A percentile compares a stretch with the other conserved stretches of the same genome.
These are phyloP conservation scores for Planococcus citri DNA, from an alignment of 1,140 invertebrate species.

Conservation along the genomic window DNA sequence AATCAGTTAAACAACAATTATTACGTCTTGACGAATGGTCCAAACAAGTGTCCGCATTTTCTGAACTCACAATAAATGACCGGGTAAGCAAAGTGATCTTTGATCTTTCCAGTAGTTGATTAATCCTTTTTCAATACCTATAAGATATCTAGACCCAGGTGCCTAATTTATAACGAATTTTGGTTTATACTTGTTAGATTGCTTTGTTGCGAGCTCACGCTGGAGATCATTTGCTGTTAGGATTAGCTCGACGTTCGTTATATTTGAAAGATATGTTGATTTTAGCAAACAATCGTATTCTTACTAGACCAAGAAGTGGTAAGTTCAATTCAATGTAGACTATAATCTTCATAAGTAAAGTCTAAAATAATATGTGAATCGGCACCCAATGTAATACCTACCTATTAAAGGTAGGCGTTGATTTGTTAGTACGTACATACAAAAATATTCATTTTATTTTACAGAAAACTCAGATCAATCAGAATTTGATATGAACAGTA, in stretches of 20 bases:
- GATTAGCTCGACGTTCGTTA: slow-evolving; percentile 84
- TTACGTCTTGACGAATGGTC: slow-evolving; percentile 95
- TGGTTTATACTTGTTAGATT: slow-evolving; percentile 45
- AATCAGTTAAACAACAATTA: slow-evolving; percentile 95
- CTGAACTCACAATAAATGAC: slow-evolving; percentile 82
- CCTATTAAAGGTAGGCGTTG: too few relatives aligned
- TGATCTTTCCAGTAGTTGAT: too few relatives aligned
- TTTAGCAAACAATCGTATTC: slow-evolving; percentile 88
- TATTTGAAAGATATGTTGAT: slow-evolving; percentile 77
- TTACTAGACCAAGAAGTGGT: slow-evolving; percentile 53
- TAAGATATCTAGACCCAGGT: not conserved
- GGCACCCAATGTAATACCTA: too few relatives aligned
- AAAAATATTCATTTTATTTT: too few relatives aligned
- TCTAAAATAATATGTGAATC: too few relatives aligned
- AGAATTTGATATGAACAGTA: slow-evolving; percentile 64
- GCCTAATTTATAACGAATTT: not conserved
- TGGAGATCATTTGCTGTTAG: slow-evolving; percentile 85
- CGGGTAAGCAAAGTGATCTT: slow-evolving; percentile 49
- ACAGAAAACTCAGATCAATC: slow-evolving; percentile 28
- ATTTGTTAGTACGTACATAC: too few relatives aligned
- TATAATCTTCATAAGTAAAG: not conserved
- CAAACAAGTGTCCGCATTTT: slow-evolving; percentile 93
- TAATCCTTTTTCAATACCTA: too few relatives aligned
- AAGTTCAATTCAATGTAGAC: not conserved
- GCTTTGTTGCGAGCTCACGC: slow-evolving; percentile 86